Percentiles rank a stretch among this genome's conserved stretches.
Evolutionary conservation across 2,888 invertebrate genomes (phyloP).

Genomic region (Lordiphosa andalusiaca): DNA sequence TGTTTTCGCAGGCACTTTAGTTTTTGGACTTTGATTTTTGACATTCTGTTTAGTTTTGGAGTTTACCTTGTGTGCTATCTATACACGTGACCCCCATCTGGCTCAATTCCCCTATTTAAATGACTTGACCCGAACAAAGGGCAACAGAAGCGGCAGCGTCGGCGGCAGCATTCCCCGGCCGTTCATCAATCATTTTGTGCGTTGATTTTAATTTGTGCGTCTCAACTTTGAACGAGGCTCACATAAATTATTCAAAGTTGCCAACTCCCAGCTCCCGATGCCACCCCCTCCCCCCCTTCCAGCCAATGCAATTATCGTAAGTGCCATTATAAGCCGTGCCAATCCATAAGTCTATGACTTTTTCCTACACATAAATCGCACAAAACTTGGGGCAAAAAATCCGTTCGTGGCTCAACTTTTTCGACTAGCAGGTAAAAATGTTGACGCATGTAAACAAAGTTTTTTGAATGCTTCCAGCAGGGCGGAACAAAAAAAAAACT

Average conservation of each 20-base stretch:
- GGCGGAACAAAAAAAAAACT: not conserved
- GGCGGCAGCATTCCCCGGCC: conserved; percentile 21
- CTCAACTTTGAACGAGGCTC: conserved; percentile 64
- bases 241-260: conserved; percentile 73
- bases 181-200: conserved; percentile 71
- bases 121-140: conserved; percentile 40
- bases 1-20: conserved; percentile 62
- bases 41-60: conserved; percentile 65
- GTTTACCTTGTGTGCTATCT: conserved; percentile 53
- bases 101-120: conserved; percentile 34
- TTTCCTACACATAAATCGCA: conserved; percentile 60
- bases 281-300: conserved; percentile 22
- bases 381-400: conserved; percentile 53
- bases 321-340: conserved; percentile 63
- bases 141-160: conserved; percentile 3
- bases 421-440: conserved; percentile 41
- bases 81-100: conserved; percentile 9
- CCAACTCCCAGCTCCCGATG: conserved; percentile 21
- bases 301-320: conserved; percentile 70
- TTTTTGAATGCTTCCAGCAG: conserved; percentile 22
- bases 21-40: conserved; percentile 71
- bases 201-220: conserved; percentile 72
- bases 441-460: conserved; percentile 50
- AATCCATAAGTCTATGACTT: conserved; percentile 73
- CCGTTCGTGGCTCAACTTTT: conserved; percentile 41